These are phyloP conservation scores for Grus americana DNA, from an alignment of 2,113 vertebrate genomes.

Conservation along the genomic window DNA sequence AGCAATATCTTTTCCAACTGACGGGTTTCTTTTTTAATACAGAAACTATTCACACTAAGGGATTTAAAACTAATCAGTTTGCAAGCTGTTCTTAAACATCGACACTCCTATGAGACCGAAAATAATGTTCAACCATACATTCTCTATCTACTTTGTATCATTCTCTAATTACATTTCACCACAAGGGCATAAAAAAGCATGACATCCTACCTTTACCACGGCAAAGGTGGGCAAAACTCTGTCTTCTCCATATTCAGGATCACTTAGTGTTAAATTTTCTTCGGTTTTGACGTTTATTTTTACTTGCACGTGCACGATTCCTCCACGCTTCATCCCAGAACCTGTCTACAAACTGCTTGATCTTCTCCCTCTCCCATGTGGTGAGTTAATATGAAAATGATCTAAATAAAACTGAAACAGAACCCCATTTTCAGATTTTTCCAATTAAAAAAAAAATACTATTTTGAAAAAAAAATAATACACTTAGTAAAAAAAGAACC, in stretches of 20 bases:
- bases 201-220: neutral
- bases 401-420: neutral
- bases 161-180: neutral
- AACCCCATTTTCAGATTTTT: neutral
- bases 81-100: conserved; percentile 33
- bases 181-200: neutral
- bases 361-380: neutral
- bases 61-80: conserved; percentile 43
- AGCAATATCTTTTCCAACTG: conserved; percentile 6
- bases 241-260: neutral
- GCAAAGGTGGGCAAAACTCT: neutral
- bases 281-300: neutral
- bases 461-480: neutral
- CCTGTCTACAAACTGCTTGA: neutral
- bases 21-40: neutral
- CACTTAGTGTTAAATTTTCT: neutral
- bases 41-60: neutral
- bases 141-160: neutral
- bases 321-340: neutral
- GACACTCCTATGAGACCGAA: neutral
- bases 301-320: neutral
- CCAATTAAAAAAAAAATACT: neutral
- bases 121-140: conserved; percentile 11
- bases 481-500: neutral
- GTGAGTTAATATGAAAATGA: neutral